A percentile compares a stretch with the other conserved stretches of the same genome.
Conservation (phyloP, 2,888 invertebrate genomes). For the Drosophila subquinaria region DNA sequence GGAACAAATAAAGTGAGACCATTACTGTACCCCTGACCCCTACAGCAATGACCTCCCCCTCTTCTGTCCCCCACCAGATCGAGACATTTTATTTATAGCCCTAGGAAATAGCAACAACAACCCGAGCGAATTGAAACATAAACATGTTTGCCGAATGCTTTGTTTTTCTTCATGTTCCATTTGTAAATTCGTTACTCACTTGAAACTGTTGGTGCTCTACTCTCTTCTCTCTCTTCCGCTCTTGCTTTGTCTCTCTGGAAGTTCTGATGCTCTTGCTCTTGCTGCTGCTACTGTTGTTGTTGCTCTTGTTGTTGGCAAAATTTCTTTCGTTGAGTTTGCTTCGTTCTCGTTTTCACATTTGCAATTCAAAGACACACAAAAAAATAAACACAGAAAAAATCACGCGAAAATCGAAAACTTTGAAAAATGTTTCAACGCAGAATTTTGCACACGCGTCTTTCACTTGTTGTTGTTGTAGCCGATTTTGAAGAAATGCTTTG, state of each 20-base stretch:
- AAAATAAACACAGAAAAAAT: constrained; percentile 16
- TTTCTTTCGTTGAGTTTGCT: constrained; percentile 30
- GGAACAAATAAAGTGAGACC: background rate
- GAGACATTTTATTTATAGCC: constrained; percentile 40
- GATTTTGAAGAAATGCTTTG: constrained; percentile 43
- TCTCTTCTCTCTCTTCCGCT: constrained; percentile 3
- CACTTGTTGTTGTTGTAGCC: constrained; percentile 12
- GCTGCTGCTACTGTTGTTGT: background rate
- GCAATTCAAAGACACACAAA: constrained; percentile 27
- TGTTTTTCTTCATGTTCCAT: constrained; percentile 11
- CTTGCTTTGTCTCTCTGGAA: constrained; percentile 8
- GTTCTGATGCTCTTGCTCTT: constrained; percentile 9
- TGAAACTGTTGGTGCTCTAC: constrained; percentile 28
- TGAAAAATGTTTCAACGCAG: constrained; percentile 32
- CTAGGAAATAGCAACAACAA: constrained; percentile 14
- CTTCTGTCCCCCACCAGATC: background rate
- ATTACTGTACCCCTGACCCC: constrained; percentile 22
- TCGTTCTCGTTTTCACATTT: constrained; percentile 36
- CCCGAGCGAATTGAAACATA: constrained; percentile 31
- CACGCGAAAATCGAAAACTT: constrained; percentile 39
- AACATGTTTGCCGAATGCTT: constrained; percentile 35
- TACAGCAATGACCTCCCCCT: background rate
- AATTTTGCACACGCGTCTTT: constrained; percentile 50
- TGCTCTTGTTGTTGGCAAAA: constrained; percentile 17
- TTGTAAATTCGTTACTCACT: constrained; percentile 36